Conservation (phyloP, 2,888 invertebrate species). For the Leucoma salicis region DNA sequence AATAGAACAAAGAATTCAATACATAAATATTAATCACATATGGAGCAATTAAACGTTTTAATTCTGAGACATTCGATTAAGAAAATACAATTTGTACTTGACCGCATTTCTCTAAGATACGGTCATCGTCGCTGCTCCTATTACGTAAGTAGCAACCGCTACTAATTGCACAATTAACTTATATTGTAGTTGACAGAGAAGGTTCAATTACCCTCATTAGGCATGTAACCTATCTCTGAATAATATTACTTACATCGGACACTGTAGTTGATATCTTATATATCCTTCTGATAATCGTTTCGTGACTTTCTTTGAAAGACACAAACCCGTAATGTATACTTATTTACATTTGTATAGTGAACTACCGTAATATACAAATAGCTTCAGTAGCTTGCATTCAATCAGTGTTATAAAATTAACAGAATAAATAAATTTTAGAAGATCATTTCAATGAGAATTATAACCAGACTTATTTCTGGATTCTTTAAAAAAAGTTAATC, state of each 20-base stretch:
- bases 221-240: conserved; percentile 25
- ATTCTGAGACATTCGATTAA: conserved; percentile 34
- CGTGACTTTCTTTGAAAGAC: no score
- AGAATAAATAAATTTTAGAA: no score
- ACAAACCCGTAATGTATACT: no score
- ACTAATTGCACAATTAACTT: conserved; percentile 48
- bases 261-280: conserved; percentile 8
- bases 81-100: conserved; percentile 41
- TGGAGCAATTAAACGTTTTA: conserved; percentile 33
- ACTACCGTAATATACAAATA: no score
- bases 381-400: no score
- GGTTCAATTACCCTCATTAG: conserved; percentile 38
- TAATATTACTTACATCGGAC: conserved; percentile 13
- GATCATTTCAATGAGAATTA: no score
- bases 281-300: no score
- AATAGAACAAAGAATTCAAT: conserved; percentile 30
- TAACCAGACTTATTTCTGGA: no score
- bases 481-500: conserved; percentile 14
- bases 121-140: conserved; percentile 22
- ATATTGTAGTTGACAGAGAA: conserved; percentile 39
- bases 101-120: conserved; percentile 38
- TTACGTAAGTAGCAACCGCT: conserved; percentile 37
- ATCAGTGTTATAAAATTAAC: no score
- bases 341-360: no score
- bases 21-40: conserved; percentile 29